These are phyloP conservation scores for Lacerta viridis DNA, from an alignment of 2,797 vertebrate genomes.

Conservation along the genomic window DNA sequence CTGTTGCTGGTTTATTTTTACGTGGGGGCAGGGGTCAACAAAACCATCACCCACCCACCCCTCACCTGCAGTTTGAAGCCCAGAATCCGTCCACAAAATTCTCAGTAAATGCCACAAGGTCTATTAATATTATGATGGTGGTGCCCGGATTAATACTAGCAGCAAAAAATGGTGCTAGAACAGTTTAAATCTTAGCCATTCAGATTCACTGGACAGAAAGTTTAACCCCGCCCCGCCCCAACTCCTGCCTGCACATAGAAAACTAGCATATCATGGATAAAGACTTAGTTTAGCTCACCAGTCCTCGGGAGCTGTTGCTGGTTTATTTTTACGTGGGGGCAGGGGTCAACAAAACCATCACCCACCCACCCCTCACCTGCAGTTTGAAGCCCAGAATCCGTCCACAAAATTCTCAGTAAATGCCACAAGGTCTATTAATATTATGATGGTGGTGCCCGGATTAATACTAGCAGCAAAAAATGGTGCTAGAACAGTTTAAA, in stretches of 20 bases:
- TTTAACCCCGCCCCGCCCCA: neutral
- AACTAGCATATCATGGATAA: neutral
- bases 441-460: too few species aligned
- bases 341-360: neutral
- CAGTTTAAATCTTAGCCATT: neutral
- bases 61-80: neutral
- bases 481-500: neutral
- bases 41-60: neutral
- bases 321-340: neutral
- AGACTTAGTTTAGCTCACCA: too few species aligned
- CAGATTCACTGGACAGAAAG: neutral
- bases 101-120: too few species aligned
- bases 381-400: neutral
- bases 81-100: neutral
- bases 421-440: neutral
- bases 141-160: neutral
- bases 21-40: too few species aligned
- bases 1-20: neutral
- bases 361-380: neutral
- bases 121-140: neutral
- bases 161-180: neutral
- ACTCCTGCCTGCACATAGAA: neutral
- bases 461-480: neutral
- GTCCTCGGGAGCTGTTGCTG: too few species aligned
- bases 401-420: neutral